Base-by-base conservation (phyloP, 2,888 invertebrate species). In the Periphyllus acericola region DNA sequence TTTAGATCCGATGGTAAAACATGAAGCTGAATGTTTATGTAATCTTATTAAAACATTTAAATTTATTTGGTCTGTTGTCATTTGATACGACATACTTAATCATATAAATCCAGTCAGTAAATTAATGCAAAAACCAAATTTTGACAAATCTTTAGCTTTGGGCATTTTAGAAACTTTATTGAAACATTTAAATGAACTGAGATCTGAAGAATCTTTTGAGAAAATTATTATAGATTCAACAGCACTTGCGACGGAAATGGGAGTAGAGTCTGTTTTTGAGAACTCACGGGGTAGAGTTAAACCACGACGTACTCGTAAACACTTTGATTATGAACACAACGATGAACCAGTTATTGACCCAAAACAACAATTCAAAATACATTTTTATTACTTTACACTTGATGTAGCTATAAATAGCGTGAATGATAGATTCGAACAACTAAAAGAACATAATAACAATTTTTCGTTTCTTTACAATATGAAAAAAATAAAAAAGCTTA, bases 321-420 rank as follows among this genome's bases (percentile, higher is more conserved):
- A 32, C 29, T 82, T 82, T 82, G 34, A 66, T 29, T 82, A 68
- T 68, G 82, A 82, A 68, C 36, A 36, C 19, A 36, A 34, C 25
- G 6, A 82, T 68, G 34, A 32, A 40, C 71, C 71, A 68, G 36
- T 68, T 68, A 66, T 55, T 36, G 71, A 82, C 29, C 72, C 83
- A 36, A 34, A 83, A 83, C 68, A 83, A 40, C 66, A 68, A 71
- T 83, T 83, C 46, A 83, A 83, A 60, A 71, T 83, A 36, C 68
- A 83, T 36, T 83, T 66, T 36, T 83, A 55, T 60, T 83, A 68
- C 83, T 68, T 71, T 14, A 71, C 40, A 60, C 83, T 83, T 83
- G 83, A 83, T 71, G 3, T 40, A 36, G 71, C 83, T 34, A 83
- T 83, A 46, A 83, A 83, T 83, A 68, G 68, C 8, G 34, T 83